A percentile compares a stretch with the other conserved stretches of the same genome.
Evolutionary conservation across 2,797 vertebrate genomes (phyloP).

Genomic region (Chiloscyllium punctatum): DNA sequence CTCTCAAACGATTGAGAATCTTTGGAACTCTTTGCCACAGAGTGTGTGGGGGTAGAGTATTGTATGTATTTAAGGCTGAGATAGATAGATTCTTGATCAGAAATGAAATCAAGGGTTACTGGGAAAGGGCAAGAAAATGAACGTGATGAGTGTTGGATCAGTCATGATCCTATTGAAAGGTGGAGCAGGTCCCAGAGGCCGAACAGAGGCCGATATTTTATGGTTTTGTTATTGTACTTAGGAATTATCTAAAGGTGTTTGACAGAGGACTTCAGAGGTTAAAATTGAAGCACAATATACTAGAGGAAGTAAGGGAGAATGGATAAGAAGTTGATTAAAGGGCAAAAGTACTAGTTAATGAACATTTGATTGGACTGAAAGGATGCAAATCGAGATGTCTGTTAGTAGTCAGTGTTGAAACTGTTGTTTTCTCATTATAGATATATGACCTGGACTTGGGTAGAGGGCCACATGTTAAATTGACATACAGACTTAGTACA

Average conservation of each 20-base stretch:
- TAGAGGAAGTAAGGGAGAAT: background rate
- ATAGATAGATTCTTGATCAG: too few relatives aligned
- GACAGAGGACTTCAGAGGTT: background rate
- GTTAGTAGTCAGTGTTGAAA: background rate
- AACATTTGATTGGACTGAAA: background rate
- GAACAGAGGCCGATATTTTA: too few relatives aligned
- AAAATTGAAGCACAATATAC: background rate
- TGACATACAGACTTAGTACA: background rate
- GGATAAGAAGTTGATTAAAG: background rate
- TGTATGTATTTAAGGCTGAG: too few relatives aligned
- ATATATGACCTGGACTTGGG: background rate
- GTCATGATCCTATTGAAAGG: too few relatives aligned
- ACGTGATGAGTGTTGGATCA: too few relatives aligned
- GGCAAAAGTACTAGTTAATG: background rate
- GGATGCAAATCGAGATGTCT: background rate
- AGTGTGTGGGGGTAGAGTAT: too few relatives aligned
- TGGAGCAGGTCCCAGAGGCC: too few relatives aligned
- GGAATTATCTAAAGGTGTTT: background rate
- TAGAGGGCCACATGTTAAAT: background rate
- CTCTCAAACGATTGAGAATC: too few relatives aligned
- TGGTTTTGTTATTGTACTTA: too few relatives aligned
- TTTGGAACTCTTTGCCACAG: too few relatives aligned
- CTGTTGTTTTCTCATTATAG: background rate
- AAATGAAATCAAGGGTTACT: too few relatives aligned
- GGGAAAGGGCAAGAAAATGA: too few relatives aligned